Evolutionary conservation across 2,888 invertebrate genomes (phyloP).

Genomic region (Lithodes maja): DNA sequence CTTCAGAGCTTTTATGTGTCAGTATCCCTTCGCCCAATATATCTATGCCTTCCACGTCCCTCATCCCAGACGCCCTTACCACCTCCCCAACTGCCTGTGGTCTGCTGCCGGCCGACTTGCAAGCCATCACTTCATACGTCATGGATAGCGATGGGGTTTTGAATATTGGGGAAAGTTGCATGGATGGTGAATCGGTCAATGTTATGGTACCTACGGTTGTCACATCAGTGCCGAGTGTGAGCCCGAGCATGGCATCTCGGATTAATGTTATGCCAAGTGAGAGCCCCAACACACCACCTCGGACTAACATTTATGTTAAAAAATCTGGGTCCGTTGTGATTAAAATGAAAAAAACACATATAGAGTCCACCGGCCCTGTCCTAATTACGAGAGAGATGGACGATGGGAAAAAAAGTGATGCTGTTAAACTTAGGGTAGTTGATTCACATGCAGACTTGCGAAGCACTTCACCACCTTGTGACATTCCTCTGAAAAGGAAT

Average conservation of each 20-base stretch:
- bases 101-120: background rate
- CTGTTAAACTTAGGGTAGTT: background rate
- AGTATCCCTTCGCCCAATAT: background rate
- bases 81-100: background rate
- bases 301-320: background rate
- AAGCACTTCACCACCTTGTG: background rate
- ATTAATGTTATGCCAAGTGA: no score
- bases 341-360: background rate
- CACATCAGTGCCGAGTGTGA: background rate
- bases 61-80: background rate
- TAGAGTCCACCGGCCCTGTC: background rate
- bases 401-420: background rate
- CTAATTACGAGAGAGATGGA: conserved; percentile 1
- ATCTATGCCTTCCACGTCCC: background rate
- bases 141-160: background rate
- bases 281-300: background rate
- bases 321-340: background rate
- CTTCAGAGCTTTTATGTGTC: background rate
- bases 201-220: background rate
- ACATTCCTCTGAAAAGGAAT: background rate
- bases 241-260: background rate
- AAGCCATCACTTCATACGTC: background rate
- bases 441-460: background rate
- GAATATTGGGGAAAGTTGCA: background rate
- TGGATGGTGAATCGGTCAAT: background rate